Percentiles rank a stretch among this genome's conserved stretches.
phyloP scores from a whole-genome alignment of 2,113 vertebrate genomes.

The Mesembrinibis cayennensis region DNA sequence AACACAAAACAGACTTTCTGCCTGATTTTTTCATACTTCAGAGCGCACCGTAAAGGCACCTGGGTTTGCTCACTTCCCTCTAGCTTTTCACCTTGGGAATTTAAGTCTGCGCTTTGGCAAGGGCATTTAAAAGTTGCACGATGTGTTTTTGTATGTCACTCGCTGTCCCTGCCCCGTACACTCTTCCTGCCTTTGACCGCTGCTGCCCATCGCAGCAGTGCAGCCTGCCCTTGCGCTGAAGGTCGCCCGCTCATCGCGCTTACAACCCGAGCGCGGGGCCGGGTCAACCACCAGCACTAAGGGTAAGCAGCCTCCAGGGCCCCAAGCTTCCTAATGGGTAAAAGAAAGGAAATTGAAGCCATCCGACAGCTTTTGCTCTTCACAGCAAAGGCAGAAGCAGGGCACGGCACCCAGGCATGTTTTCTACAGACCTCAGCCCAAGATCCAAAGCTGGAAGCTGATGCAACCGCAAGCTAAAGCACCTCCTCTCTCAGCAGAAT shows the following conservation, averaged over 20 bases:
- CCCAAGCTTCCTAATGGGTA: not conserved
- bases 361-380: not conserved
- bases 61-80: not conserved
- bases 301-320: not conserved
- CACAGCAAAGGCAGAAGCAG: not conserved
- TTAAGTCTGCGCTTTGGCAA: not conserved
- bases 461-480: conserved; percentile 27
- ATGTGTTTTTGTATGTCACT: not conserved
- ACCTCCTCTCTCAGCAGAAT: conserved; percentile 6
- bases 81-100: not conserved
- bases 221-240: conserved; percentile 38
- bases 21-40: not conserved
- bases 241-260: not conserved
- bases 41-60: not conserved
- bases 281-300: not conserved
- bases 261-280: accelerated
- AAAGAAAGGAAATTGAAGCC: not conserved
- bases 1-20: not conserved
- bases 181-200: not conserved
- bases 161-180: not conserved
- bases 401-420: not conserved
- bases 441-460: conserved; percentile 9
- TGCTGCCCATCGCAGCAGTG: not conserved
- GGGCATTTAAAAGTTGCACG: not conserved
- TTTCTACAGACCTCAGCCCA: not conserved